Evolutionary conservation across 2,888 invertebrate genomes (phyloP).

Genomic region (Helleia helle): DNA sequence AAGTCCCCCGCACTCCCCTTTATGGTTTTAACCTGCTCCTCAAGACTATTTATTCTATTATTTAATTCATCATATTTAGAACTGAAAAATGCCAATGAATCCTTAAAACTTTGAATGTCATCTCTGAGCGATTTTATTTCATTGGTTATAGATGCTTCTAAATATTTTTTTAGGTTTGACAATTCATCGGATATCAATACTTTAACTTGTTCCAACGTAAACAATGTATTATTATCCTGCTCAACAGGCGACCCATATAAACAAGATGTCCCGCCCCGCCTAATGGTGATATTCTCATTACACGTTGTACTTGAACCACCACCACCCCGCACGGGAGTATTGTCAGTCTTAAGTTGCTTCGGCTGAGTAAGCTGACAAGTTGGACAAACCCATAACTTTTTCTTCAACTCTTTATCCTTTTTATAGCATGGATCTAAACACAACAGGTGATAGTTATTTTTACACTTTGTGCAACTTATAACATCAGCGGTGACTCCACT

Average conservation of each 20-base stretch:
- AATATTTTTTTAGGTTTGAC: background rate
- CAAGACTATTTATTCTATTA: too few species aligned
- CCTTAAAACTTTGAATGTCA: too few species aligned
- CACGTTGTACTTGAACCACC: background rate
- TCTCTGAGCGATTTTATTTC: too few species aligned
- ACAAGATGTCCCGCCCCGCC: background rate
- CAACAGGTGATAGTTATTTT: background rate
- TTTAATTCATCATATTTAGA: too few species aligned
- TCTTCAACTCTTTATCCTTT: background rate
- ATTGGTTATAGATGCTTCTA: too few species aligned
- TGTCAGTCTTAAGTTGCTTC: background rate
- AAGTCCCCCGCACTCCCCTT: too few species aligned
- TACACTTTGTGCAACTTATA: background rate
- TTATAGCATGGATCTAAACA: background rate
- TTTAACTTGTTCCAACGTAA: background rate
- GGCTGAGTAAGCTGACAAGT: background rate
- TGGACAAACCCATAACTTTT: background rate
- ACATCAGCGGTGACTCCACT: background rate
- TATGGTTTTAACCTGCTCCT: too few species aligned
- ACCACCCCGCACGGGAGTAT: background rate
- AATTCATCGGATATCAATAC: background rate
- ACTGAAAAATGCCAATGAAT: too few species aligned
- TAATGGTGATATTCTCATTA: background rate
- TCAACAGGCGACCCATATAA: background rate
- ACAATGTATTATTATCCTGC: background rate